Conservation (phyloP, 2,113 vertebrate genomes). For the Cryptomyrus ogoouensis region DNA sequence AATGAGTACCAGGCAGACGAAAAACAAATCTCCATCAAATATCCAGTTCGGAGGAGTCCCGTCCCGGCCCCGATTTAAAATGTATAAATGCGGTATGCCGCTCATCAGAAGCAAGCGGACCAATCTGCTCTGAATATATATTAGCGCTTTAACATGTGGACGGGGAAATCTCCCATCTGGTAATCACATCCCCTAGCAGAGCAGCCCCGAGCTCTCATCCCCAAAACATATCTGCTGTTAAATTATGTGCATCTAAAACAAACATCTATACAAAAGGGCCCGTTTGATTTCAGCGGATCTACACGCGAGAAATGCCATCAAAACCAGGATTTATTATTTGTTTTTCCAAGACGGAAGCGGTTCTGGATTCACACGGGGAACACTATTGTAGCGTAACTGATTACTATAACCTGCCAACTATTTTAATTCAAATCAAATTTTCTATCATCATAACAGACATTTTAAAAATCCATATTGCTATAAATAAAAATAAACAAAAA, state of each 20-base stretch:
- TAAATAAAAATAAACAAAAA: conserved; percentile 16
- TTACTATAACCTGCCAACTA: conserved; percentile 30
- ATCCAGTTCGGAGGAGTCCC: conserved; percentile 66
- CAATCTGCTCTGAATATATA: conserved; percentile 89
- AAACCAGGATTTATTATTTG: conserved; percentile 32
- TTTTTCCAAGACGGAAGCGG: conserved; percentile 21
- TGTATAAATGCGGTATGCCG: conserved; percentile 84
- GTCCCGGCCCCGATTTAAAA: conserved; percentile 75
- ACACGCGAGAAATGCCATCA: conserved; percentile 33
- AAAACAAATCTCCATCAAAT: conserved; percentile 56
- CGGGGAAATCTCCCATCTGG: conserved; percentile 80
- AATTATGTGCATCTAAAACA: conserved; percentile 78
- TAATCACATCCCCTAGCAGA: conserved; percentile 73
- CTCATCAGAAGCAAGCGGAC: conserved; percentile 75
- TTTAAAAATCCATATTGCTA: conserved; percentile 16
- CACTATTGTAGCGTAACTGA: conserved; percentile 29
- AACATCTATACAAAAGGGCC: conserved; percentile 47
- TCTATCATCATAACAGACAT: conserved; percentile 14
- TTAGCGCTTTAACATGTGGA: conserved; percentile 83
- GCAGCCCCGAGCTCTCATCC: conserved; percentile 62
- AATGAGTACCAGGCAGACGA: conserved; percentile 13
- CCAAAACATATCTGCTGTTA: conserved; percentile 74
- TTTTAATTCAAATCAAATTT: conserved; percentile 27
- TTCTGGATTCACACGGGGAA: conserved; percentile 19
- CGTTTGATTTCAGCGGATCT: conserved; percentile 28